Base-by-base conservation (phyloP, 2,113 vertebrate species). In the Urocynchramus pylzowi region DNA sequence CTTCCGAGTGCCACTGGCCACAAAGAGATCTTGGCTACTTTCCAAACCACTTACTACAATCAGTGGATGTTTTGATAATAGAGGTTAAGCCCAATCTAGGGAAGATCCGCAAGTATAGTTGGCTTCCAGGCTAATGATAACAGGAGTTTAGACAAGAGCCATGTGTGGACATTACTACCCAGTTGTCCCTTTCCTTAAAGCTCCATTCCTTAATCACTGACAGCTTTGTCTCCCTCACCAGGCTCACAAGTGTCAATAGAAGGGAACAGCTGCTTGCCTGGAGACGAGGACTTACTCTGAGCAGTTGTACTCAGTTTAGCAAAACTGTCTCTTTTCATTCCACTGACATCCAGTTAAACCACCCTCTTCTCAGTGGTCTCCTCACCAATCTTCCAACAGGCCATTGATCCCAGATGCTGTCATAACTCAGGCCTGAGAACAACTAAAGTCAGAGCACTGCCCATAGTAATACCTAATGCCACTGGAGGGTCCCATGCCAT, bases 281-380 rank as follows among this genome's bases (percentile, higher is more conserved):
- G 68, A 49, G 15, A 31, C 0, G 0, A 64, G 21, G 5, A 37
- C n/a, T 76, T n/a, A 10, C 23, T 31, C 35, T 26, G 17, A 76
- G 44, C 45, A 9, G 49, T 8, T 73, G 35, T 17, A 26, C 22
- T 61, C 59, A 19, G n/a, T 73, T 89, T n/a, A 81, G 37, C 21
- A 86, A 50, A 91, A 57, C 27, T 30, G 41, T 27, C 21, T 45
- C 41, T 56, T 44, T 52, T 57, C 33, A 13, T 73, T 71, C 73
- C 28, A 39, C 16, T 76, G 7, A 10, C n/a, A 33, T 4, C n/a
- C 35, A 15, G 5, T 14, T 57, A 52, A 76, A 47, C 44, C 41
- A 47, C 5, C 3, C 33, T 65, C 47, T 57, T 75, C 56, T 73
- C 26, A 6, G 27, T 27, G 49, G 59, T 30, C 64, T 95, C 54